Evolutionary conservation across 2,797 vertebrate species (phyloP), one percentile per base, ranked within the genome.

Genomic region (Centropyge bicolor): DNA sequence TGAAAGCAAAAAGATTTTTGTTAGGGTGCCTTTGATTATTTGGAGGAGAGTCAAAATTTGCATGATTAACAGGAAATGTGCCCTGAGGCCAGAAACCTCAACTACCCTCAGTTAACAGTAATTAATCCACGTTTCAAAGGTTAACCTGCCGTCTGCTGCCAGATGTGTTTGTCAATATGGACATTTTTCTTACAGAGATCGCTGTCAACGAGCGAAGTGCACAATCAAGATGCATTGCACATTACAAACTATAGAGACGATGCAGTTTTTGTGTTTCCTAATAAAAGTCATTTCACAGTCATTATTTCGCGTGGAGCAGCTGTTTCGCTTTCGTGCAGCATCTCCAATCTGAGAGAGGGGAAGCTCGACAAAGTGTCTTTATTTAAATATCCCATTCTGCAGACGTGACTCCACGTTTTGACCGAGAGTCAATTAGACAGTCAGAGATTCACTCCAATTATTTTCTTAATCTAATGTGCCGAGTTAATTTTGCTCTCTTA

Each of bases 11-110:
- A 71, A 66, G 36, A 81, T 80, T 80, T 75, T 74, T 86, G 72
- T 69, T 41, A 46, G 40, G 20, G 61, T 51, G 49, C 7, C 66
- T 86, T 88, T 91, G 70, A 92, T 81, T 83, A 64, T 88, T 86
- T 74, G 11, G 38, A 22, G 56, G 63, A 52, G 60, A 82, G 74
- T 80, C n/a, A 68, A 54, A 68, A 82, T 86, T 62, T 87, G 70
- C 81, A 87, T 82, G 74, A 88, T 87, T 84, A 76, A 62, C 82
- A 72, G 78, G 71, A 82, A 85, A 76, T 16, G 24, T 75, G 80
- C 70, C 82, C 79, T 1, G 13, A 83, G 81, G 86, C 80, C 65
- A 72, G 62, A 54, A 64, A 74, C 61, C 57, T 76, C 63, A 64
- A 56, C 79, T 41, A 43, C 31, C 65, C 64, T 60, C 46, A 48